Evolutionary conservation across 2,113 vertebrate species (phyloP).

Genomic region (Phrynosoma blainvillii): DNA sequence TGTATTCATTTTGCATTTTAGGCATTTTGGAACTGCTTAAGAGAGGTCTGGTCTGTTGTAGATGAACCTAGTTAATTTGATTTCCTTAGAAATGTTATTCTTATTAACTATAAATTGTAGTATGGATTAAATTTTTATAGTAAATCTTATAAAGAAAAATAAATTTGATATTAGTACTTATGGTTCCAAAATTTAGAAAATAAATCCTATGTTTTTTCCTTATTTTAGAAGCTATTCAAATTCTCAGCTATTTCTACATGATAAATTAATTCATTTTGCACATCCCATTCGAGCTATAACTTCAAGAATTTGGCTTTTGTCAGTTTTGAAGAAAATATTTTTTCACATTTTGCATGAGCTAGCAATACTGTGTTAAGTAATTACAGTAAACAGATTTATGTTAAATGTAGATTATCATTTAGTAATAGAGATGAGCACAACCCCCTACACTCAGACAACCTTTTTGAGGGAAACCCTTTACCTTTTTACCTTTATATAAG

Average conservation of each 20-base stretch:
- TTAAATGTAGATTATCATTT: too few relatives aligned
- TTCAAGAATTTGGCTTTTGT: not conserved
- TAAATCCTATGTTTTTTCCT: not conserved
- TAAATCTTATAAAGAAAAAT: not conserved
- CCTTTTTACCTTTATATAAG: too few relatives aligned
- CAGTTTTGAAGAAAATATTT: not conserved
- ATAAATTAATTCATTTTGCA: not conserved
- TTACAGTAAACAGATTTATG: not conserved
- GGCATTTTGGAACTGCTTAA: slow-evolving; percentile 52
- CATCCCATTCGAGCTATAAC: not conserved
- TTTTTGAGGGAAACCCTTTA: too few relatives aligned
- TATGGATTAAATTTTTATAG: not conserved
- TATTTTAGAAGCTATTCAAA: not conserved
- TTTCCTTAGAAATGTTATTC: slow-evolving; percentile 21
- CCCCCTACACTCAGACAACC: too few relatives aligned
- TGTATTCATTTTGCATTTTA: slow-evolving; percentile 43
- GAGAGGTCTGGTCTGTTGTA: slow-evolving; percentile 19
- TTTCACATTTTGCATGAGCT: not conserved
- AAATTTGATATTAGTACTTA: not conserved
- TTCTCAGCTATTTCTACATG: not conserved
- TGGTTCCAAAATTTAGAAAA: not conserved
- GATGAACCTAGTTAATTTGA: slow-evolving; percentile 71
- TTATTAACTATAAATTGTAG: not conserved
- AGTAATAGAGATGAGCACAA: too few relatives aligned
- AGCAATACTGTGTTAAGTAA: not conserved